Percentiles rank a stretch among this genome's conserved stretches.
Conservation (phyloP, 1,140 invertebrate species). For the Triops longicaudatus region DNA sequence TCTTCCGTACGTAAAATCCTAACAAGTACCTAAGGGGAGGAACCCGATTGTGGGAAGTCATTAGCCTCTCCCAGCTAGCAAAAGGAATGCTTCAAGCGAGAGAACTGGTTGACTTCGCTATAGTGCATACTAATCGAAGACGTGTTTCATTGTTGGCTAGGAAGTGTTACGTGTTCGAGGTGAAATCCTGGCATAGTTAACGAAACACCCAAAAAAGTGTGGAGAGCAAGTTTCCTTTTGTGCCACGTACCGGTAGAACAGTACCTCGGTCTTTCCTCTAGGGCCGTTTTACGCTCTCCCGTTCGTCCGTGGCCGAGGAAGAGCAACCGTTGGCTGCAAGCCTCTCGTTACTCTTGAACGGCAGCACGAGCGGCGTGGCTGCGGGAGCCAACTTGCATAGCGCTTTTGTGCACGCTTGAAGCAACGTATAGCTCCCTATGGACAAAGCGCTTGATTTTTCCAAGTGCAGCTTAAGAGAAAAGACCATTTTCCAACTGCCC, state of each 20-base stretch:
- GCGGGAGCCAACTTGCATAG: background rate
- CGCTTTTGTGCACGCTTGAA: slow-evolving; percentile 13
- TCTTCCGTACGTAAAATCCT: background rate
- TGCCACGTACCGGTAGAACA: background rate
- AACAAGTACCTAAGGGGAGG: too few relatives aligned
- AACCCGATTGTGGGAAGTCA: background rate
- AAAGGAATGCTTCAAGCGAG: background rate
- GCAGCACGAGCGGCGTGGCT: background rate
- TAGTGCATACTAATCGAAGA: background rate
- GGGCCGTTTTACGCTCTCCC: background rate
- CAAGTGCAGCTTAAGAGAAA: background rate
- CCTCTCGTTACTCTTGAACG: background rate
- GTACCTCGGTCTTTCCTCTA: slow-evolving; percentile 5
- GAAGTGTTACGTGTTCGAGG: background rate
- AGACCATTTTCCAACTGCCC: background rate
- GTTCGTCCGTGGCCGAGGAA: background rate
- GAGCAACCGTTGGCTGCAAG: background rate
- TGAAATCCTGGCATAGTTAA: background rate
- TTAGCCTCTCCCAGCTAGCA: background rate
- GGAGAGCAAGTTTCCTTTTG: background rate
- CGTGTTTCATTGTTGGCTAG: background rate
- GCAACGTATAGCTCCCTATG: slow-evolving; percentile 3
- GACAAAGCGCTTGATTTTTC: slow-evolving; percentile 2
- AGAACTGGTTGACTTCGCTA: background rate
- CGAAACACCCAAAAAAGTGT: background rate